A percentile compares a stretch with the other conserved stretches of the same genome.
phyloP scores from a whole-genome alignment of 2,797 vertebrate genomes.

The Bradypodion pumilum region DNA sequence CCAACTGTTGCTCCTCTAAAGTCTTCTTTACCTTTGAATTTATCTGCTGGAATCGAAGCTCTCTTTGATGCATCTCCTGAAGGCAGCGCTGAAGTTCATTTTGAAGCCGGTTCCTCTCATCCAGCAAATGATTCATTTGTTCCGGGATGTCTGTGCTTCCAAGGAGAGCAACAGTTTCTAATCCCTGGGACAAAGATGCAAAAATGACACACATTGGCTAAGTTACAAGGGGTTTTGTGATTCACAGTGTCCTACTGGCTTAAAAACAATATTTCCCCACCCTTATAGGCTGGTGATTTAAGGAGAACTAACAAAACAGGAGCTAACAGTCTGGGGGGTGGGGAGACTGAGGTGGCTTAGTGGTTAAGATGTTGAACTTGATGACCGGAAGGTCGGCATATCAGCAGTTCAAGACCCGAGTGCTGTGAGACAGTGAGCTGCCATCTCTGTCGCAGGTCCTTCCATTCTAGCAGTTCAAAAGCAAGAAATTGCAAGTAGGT shows the following conservation, averaged over 20 bases:
- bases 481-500: too few species aligned
- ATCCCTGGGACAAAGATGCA: slow-evolving; percentile 39
- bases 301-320: background rate
- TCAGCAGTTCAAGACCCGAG: too few species aligned
- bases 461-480: too few species aligned
- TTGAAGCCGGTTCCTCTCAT: slow-evolving; percentile 77
- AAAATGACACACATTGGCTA: background rate
- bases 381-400: too few species aligned
- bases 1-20: background rate
- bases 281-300: too few species aligned
- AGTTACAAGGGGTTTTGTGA: background rate
- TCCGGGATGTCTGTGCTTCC: slow-evolving; percentile 62
- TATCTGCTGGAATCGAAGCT: slow-evolving; percentile 82
- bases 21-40: slow-evolving; percentile 76
- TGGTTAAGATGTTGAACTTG: too few species aligned
- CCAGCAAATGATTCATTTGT: slow-evolving; percentile 62
- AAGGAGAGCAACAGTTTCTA: slow-evolving; percentile 69
- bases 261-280: background rate
- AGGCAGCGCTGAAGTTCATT: slow-evolving; percentile 81
- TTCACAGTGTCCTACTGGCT: background rate
- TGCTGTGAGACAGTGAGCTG: too few species aligned
- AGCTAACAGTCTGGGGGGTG: too few species aligned
- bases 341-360: too few species aligned
- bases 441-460: too few species aligned
- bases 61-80: slow-evolving; percentile 85